phyloP scores from a whole-genome alignment of 2,113 vertebrate species.

The Ctenomys sociabilis region DNA sequence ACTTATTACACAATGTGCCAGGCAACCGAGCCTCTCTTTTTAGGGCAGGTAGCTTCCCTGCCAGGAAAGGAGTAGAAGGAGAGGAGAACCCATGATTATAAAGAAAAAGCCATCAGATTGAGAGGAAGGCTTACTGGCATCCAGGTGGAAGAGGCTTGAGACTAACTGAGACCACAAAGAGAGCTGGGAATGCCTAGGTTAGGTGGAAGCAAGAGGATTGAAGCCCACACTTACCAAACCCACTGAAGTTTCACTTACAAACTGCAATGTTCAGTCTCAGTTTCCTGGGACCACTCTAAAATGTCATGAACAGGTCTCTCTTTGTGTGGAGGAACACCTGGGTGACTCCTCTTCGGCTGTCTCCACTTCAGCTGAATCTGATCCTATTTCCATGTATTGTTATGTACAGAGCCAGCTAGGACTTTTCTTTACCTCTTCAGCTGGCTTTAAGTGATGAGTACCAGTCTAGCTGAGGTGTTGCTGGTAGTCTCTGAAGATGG shows the following conservation, averaged over 20 bases:
- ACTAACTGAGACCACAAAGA: neutral
- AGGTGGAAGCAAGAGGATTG: neutral
- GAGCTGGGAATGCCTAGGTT: neutral
- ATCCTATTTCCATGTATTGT: too few relatives aligned
- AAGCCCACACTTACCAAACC: neutral
- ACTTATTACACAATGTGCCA: too few relatives aligned
- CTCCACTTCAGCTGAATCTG: too few relatives aligned
- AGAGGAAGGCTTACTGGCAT: neutral
- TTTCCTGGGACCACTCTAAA: neutral
- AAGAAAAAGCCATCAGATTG: neutral
- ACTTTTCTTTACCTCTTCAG: too few relatives aligned
- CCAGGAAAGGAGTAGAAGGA: too few relatives aligned
- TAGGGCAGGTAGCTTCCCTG: neutral
- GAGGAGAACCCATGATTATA: too few relatives aligned
- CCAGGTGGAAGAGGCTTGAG: neutral
- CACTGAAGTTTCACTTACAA: neutral
- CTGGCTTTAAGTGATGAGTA: too few relatives aligned
- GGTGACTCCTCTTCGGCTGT: too few relatives aligned
- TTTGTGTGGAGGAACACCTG: too few relatives aligned
- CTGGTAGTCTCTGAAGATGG: too few relatives aligned
- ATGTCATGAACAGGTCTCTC: neutral
- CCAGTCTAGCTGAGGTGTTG: too few relatives aligned
- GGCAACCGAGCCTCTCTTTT: neutral
- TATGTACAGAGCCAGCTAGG: too few relatives aligned
- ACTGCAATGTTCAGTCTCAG: rapidly evolving